A percentile compares a stretch with the other conserved stretches of the same genome.
phyloP scores from a whole-genome alignment of 2,797 vertebrate species.

The Yasuhikotakia modesta region DNA sequence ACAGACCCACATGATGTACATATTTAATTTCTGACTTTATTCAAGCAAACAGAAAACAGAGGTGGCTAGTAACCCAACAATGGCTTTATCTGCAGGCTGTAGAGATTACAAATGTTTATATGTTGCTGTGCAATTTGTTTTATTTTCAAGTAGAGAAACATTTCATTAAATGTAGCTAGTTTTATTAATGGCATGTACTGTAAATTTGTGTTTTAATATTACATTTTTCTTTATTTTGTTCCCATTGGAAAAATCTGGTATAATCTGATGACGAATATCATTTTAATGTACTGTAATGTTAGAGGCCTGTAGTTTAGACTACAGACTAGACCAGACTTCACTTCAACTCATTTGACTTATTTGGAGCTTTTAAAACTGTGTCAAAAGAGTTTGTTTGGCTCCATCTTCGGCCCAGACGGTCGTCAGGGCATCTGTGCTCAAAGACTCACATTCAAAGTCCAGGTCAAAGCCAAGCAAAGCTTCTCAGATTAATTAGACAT shows the following conservation, averaged over 20 bases:
- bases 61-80: not conserved
- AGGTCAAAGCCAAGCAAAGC: constrained; percentile 37
- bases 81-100: constrained; percentile 20
- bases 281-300: too few relatives aligned
- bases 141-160: too few relatives aligned
- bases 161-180: too few relatives aligned
- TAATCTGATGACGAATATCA: too few relatives aligned
- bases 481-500: constrained; percentile 19
- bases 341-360: not conserved
- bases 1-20: not conserved
- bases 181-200: not conserved
- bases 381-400: constrained; percentile 6
- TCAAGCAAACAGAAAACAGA: constrained; percentile 22
- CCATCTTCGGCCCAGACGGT: constrained; percentile 20
- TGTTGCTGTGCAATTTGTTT: not conserved
- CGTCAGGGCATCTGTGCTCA: constrained; percentile 33
- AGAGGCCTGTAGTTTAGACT: not conserved
- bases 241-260: too few relatives aligned
- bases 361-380: not conserved
- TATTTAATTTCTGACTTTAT: not conserved
- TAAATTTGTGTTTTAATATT: not conserved
- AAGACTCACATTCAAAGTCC: constrained; percentile 26
- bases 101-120: not conserved
- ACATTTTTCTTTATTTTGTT: too few relatives aligned
- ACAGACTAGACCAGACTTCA: too few relatives aligned